Base-by-base conservation (phyloP, 2,797 vertebrate genomes). In the Myripristis murdjan region DNA sequence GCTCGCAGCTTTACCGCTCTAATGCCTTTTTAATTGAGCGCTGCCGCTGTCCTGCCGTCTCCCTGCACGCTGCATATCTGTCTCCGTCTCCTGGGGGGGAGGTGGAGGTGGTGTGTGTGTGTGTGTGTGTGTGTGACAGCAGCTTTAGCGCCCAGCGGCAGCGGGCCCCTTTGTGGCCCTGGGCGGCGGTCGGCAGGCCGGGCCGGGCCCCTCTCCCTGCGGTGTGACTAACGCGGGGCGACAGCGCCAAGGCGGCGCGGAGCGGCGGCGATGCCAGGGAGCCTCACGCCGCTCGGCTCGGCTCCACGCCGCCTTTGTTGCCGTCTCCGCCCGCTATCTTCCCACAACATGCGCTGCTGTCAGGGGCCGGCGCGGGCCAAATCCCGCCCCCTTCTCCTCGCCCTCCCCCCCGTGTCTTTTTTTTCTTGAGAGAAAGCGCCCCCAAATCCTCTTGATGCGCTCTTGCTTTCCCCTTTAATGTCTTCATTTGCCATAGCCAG, bases 211-310 rank as follows among this genome's bases (percentile, higher is more conserved):
- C 74, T 92, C 90, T 93, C 90, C 87, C n/a, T 63, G 76, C 52
- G 64, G 90, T 85, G 93, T 94, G 93, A 93, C 93, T 93, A 94
- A 93, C 86, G 69, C 44, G 75, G 78, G 81, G 72, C 80, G 92
- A 93, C 93, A 92, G 92, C 64, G 81, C 92, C 91, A 91, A 91
- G 85, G 81, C 70, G 76, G 79, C 64, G 66, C 39, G 73, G 78
- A 73, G 61, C 66, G 54, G 61, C 64, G 26, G 77, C 71, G 39
- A 64, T 90, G 89, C 87, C 87, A 85, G 71, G 74, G 64, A 82
- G 67, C 81, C 74, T 79, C 71, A 47, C 63, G 33, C 86, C 67
- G 51, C 56, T 80, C 57, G 49, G 76, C 87, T 82, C 74, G 48
- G 69, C 81, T 88, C 86, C 59, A 78, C 70, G 65, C 75, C 33